phyloP scores from a whole-genome alignment of 2,113 vertebrate genomes.

The Strigops habroptila region DNA sequence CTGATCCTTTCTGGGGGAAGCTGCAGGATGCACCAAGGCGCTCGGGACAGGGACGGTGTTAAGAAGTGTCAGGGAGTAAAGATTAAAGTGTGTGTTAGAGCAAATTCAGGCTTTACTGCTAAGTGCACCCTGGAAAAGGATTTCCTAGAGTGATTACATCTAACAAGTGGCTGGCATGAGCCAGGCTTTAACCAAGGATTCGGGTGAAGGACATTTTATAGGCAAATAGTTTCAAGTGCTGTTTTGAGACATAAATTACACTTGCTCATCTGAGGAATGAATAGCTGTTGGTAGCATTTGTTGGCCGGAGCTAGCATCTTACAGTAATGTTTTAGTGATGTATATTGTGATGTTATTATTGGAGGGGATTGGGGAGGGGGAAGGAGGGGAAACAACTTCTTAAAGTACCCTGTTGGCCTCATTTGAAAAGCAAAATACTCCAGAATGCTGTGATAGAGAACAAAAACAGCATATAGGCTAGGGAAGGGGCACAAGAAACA shows the following conservation, averaged over 20 bases:
- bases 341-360: background rate
- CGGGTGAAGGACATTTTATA: background rate
- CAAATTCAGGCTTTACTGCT: background rate
- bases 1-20: conserved; percentile 14
- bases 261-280: background rate
- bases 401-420: background rate
- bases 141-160: background rate
- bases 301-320: background rate
- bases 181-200: background rate
- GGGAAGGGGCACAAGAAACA: background rate
- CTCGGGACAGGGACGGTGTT: background rate
- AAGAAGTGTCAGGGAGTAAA: background rate
- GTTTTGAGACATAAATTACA: conserved; percentile 1
- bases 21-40: background rate
- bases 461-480: background rate
- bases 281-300: background rate
- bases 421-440: background rate
- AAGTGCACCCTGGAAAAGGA: background rate
- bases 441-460: background rate
- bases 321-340: background rate
- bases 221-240: conserved; percentile 1
- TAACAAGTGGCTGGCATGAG: background rate
- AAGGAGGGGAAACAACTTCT: background rate
- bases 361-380: too few relatives aligned
- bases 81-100: background rate